Percentiles rank a stretch among this genome's conserved stretches.
These are phyloP conservation scores for Belonocnema kinseyi DNA, from an alignment of 1,140 invertebrate species.

Conservation along the genomic window DNA sequence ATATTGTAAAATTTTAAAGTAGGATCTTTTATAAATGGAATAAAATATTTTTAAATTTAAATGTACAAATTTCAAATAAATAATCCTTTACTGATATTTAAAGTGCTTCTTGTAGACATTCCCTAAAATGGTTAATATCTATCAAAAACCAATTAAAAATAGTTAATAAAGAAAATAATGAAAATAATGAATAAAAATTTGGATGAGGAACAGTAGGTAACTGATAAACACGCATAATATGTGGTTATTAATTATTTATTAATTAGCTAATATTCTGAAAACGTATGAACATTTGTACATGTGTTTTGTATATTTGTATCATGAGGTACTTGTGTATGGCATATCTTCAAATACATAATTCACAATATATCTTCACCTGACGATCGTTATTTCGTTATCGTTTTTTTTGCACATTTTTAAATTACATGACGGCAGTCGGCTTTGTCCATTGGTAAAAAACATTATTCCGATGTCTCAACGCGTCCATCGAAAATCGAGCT, in stretches of 20 bases:
- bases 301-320: slow-evolving; percentile 68
- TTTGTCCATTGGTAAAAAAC: slow-evolving; percentile 18
- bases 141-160: too few species aligned
- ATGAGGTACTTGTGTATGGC: slow-evolving; percentile 74
- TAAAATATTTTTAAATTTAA: too few species aligned
- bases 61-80: too few species aligned
- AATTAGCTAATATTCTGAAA: slow-evolving; percentile 73
- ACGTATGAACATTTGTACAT: slow-evolving; percentile 75
- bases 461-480: not conserved
- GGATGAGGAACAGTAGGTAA: too few species aligned
- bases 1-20: too few species aligned
- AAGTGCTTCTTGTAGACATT: too few species aligned
- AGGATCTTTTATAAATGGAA: too few species aligned
- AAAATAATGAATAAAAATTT: too few species aligned
- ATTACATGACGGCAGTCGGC: slow-evolving; percentile 21
- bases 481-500: slow-evolving; percentile 2
- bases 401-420: not conserved
- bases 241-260: slow-evolving; percentile 68
- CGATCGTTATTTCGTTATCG: slow-evolving; percentile 34
- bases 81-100: too few species aligned
- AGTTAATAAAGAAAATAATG: too few species aligned
- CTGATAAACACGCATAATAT: slow-evolving; percentile 18
- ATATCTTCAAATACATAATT: slow-evolving; percentile 69
- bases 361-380: slow-evolving; percentile 54
- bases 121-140: too few species aligned